Base-by-base conservation (phyloP, 1,140 invertebrate genomes). In the Trichonephila clavata region DNA sequence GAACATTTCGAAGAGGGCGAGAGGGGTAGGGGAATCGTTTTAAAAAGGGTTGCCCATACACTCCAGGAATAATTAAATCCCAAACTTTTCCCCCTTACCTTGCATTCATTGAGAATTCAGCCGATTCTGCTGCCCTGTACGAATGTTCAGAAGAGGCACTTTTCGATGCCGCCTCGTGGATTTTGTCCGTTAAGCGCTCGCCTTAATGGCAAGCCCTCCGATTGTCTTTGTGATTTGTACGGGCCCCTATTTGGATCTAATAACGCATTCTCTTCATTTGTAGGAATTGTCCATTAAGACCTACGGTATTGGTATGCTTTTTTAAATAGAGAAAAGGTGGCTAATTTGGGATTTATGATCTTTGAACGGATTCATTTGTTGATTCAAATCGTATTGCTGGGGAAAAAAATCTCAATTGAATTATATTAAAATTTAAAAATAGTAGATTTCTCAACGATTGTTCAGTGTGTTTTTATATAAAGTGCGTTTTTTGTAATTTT, bases 51-150 rank as follows among this genome's bases (percentile, higher is more conserved):
- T 32, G 43, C 27, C 43, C 60, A 63, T 43, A 21, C 83, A 60
- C 59, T 59, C 24, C n/a, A 16, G 86, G 86, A 88, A 88, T 88
- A 88, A 88, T 88, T 88, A 88, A 88, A 88, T 88, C 86, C 63
- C 86, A 63, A 88, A 88, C 61, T 88, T 88, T 88, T 88, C 86
- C 18, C 61, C 68, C 68, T 71, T 71, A 71, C 68, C 68, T 71
- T 71, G 68, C 68, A 71, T 71, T 71, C 68, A 71, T 71, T 16
- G 68, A 27, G 68, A 71, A 32, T 24, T 61, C 60, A 24, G 84
- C 84, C 60, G 84, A 21, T 59, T 86, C 50, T 32, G 84, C 84
- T 39, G 24, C 27, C 27, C 16, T 14, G 68, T 16, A n/a, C 68
- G 68, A 71, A 32, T 14, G 68, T 88, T 39, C 59, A 61, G 24